Evolutionary conservation across 1,140 invertebrate genomes (phyloP), one percentile per base, ranked within the genome.

Genomic region (Drosophila takahashii): DNA sequence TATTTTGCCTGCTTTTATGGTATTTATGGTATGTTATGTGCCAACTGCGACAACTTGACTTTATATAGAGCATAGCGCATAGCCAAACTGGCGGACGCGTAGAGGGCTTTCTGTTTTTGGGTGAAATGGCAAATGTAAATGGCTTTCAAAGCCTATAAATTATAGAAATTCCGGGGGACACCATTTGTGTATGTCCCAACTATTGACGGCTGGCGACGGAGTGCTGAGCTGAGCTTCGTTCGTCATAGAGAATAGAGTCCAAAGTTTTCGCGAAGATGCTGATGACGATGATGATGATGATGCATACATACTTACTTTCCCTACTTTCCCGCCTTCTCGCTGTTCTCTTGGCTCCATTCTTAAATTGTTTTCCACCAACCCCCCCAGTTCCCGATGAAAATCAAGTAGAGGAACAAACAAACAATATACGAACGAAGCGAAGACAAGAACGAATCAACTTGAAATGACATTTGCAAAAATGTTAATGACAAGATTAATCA

Each of bases 401-500:
- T 16, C 47, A 27, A 36, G 26, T 27, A 36, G 32, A 65, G 27
- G 13, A 39, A 32, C 39, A 32, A 45, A 47, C 52, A 65, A 42
- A 39, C 22, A n/a, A 16, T 42, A 62, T 41, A 16, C n/a, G 16
- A 18, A 54, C 26, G 29, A 34, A n/a, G n/a, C 26, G 29, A 15
- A 18, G 36, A 53, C 39, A 45, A 13, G 36, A 9, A 60, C 34
- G 27, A 50, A 50, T 50, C 47, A 80, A 78, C 59, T 69, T 77
- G 56, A 76, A 81, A 76, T 77, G 77, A 77, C 67, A 81, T 81
- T 81, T 77, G 79, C 79, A 73, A 81, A 81, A 80, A 81, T 81
- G 79, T 81, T 81, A 79, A 81, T 77, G 77, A 81, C 77, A 79
- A 62, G 76, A 79, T 81, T 81, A 79, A 81, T 81, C 72, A 81